These are phyloP conservation scores for Mystacornis crossleyi DNA, from an alignment of 2,113 vertebrate genomes.

Conservation along the genomic window DNA sequence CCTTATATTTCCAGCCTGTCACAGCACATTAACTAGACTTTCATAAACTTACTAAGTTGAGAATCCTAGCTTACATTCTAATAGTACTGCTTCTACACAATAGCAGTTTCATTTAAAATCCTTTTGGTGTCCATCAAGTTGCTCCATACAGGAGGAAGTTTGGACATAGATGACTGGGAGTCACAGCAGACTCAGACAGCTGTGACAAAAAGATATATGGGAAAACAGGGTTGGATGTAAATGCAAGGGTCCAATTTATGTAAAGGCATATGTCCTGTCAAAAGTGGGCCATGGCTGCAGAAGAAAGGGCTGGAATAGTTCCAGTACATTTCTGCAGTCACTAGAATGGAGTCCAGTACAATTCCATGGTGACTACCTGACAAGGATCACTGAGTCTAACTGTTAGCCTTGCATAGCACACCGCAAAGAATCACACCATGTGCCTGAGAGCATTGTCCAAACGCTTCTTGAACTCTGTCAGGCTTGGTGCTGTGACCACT, in stretches of 20 bases:
- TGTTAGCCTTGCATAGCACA: background rate
- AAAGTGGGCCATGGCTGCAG: background rate
- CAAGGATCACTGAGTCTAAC: background rate
- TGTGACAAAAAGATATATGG: background rate
- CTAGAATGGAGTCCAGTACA: background rate
- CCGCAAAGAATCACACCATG: background rate
- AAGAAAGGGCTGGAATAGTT: background rate
- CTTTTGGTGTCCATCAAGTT: background rate
- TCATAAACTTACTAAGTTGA: background rate
- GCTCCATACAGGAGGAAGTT: background rate
- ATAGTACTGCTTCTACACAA: background rate
- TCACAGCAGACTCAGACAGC: background rate
- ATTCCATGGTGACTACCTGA: background rate
- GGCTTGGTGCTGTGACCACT: background rate
- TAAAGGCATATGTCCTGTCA: background rate
- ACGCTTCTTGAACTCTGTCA: background rate
- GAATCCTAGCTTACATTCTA: background rate
- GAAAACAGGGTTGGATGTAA: background rate
- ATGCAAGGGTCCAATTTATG: accelerated
- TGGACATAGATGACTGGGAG: background rate
- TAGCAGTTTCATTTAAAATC: background rate
- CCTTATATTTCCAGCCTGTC: background rate
- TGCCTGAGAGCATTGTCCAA: background rate
- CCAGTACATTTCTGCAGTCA: background rate
- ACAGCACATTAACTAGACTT: background rate